Evolutionary conservation across 2,113 vertebrate species (phyloP).

Genomic region (Pteruthius melanotis): DNA sequence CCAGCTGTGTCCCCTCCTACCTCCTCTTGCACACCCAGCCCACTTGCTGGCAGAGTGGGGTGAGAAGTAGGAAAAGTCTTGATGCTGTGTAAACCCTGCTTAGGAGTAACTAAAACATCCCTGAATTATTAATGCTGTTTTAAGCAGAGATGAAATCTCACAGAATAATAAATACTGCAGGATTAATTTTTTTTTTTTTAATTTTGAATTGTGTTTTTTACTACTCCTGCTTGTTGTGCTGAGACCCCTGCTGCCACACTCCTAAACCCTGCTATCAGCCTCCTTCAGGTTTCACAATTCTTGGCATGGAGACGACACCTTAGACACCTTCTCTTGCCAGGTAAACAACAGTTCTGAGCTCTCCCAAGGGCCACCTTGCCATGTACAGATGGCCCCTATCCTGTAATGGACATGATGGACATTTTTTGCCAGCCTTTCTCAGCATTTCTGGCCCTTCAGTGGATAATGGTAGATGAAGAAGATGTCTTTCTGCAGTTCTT

Average conservation of each 20-base stretch:
- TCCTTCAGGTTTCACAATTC: background rate
- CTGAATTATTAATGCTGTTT: background rate
- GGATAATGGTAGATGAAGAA: background rate
- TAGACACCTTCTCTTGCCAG: background rate
- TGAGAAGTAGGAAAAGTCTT: background rate
- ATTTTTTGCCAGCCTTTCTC: background rate
- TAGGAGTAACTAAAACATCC: background rate
- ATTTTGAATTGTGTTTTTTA: background rate
- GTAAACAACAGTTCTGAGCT: background rate
- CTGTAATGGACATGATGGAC: background rate
- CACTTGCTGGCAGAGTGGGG: fast-evolving
- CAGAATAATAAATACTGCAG: background rate
- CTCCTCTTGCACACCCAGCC: background rate
- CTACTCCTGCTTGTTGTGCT: background rate
- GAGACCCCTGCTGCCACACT: background rate
- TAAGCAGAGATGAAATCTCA: background rate
- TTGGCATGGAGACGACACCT: background rate
- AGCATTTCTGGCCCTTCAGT: background rate
- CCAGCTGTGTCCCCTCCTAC: background rate
- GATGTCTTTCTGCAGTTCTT: background rate
- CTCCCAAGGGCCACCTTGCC: background rate
- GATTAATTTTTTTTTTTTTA: background rate
- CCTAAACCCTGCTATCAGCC: background rate
- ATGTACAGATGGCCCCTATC: fast-evolving
- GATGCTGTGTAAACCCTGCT: background rate